These are phyloP conservation scores for Tinea semifulvella DNA, from an alignment of 2,888 invertebrate species.

Conservation along the genomic window DNA sequence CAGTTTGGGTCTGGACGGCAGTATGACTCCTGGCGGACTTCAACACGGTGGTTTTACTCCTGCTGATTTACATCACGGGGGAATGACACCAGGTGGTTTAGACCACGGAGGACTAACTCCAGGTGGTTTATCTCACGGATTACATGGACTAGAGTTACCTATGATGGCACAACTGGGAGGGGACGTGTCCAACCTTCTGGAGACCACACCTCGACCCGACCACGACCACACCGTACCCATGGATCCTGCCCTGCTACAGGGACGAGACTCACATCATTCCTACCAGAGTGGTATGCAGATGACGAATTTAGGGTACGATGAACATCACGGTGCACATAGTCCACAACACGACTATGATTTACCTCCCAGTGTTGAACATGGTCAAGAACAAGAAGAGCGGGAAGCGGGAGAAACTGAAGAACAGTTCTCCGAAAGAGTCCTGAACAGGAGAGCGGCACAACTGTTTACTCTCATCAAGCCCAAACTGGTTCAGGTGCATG, in stretches of 20 bases:
- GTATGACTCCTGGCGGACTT: constrained; percentile 39
- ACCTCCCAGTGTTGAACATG: constrained; percentile 83
- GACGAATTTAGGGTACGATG: constrained; percentile 81
- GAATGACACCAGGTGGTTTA: constrained; percentile 22
- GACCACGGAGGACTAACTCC: constrained; percentile 32
- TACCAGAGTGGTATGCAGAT: constrained; percentile 53
- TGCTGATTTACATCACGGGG: constrained; percentile 24
- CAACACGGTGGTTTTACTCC: constrained; percentile 38
- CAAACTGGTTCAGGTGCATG: constrained; percentile 69
- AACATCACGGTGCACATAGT: constrained; percentile 68
- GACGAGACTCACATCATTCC: constrained; percentile 22
- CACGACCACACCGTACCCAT: constrained; percentile 31
- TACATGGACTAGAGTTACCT: constrained; percentile 40
- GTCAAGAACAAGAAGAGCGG: constrained; percentile 77
- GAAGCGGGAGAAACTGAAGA: constrained; percentile 91
- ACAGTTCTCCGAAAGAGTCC: constrained; percentile 90
- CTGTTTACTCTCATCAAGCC: constrained; percentile 83
- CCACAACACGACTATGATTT: constrained; percentile 83
- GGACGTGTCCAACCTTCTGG: constrained; percentile 38
- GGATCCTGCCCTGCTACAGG: constrained; percentile 38
- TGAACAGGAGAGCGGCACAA: constrained; percentile 93
- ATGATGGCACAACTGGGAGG: constrained; percentile 72
- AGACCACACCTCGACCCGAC: constrained; percentile 19
- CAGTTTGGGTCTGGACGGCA: constrained; percentile 35
- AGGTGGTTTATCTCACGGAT: constrained; percentile 24